These are phyloP conservation scores for Campodea augens DNA, from an alignment of 1,140 invertebrate genomes.

Conservation along the genomic window DNA sequence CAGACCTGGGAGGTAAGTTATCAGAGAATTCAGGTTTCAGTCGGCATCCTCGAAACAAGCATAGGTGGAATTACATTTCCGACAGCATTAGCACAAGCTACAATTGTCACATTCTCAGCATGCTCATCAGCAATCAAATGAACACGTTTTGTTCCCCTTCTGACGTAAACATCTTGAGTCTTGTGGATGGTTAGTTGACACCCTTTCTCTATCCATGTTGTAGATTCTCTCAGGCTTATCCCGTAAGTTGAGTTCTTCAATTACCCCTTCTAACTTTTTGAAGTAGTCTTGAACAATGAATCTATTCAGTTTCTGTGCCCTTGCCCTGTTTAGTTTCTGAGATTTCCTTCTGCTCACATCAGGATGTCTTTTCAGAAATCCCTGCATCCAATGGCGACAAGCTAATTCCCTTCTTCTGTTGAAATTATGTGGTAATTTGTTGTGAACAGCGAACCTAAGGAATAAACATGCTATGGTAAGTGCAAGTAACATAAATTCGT, in stretches of 20 bases:
- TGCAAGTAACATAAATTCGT: no score
- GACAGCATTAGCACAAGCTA: conserved; percentile 21
- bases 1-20: conserved; percentile 18
- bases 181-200: conserved; percentile 21
- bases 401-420: no score
- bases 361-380: conserved; percentile 15
- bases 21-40: conserved; percentile 18
- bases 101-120: conserved; percentile 23
- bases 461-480: no score
- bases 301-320: conserved; percentile 20
- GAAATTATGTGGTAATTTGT: no score
- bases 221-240: conserved; percentile 19
- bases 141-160: conserved; percentile 21
- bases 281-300: conserved; percentile 20
- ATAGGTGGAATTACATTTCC: conserved; percentile 20
- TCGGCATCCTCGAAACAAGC: conserved; percentile 23
- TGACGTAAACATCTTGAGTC: conserved; percentile 19
- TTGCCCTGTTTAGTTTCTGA: conserved; percentile 19
- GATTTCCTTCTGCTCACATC: conserved; percentile 16
- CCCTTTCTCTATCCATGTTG: conserved; percentile 26
- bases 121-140: conserved; percentile 22
- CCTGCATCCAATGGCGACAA: conserved; percentile 15
- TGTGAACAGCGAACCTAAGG: no score
- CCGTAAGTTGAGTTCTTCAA: conserved; percentile 15
- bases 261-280: conserved; percentile 16